Conservation (phyloP, 35 echinoderm and acorn worm genomes). For the Hemicentrotus pulcherrimus region DNA sequence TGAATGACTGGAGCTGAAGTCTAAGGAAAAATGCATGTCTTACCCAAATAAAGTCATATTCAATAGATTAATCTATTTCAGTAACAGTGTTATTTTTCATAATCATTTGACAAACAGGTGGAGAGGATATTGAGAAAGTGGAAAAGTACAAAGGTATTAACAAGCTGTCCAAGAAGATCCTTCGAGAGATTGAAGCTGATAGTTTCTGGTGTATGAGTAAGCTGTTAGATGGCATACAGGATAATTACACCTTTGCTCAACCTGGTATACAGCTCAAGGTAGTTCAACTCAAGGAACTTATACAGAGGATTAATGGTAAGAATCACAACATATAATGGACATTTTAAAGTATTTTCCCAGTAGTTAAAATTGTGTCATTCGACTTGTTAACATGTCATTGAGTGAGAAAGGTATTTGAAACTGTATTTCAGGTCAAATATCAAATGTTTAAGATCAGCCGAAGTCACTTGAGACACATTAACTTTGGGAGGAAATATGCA, state of each 20-base stretch:
- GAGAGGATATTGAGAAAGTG: conserved; percentile 67
- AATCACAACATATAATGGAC: not conserved
- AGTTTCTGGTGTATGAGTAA: conserved; percentile 99
- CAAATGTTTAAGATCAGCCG: too few species aligned
- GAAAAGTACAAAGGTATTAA: conserved; percentile 72
- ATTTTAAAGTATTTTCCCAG: not conserved
- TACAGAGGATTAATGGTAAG: conserved; percentile 96
- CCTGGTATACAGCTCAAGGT: conserved; percentile 97
- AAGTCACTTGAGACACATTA: too few species aligned
- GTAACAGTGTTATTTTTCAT: not conserved
- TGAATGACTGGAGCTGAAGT: too few species aligned
- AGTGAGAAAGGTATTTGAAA: not conserved
- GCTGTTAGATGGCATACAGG: conserved; percentile 95
- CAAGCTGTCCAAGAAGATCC: conserved; percentile 56
- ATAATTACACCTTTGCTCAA: conserved; percentile 99
- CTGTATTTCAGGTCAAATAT: too few species aligned
- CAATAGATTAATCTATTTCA: too few species aligned
- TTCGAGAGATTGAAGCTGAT: conserved; percentile 90
- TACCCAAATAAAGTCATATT: too few species aligned
- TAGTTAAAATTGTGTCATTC: not conserved
- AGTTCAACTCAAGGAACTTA: conserved; percentile 85
- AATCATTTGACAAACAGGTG: conserved; percentile 25
- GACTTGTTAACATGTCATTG: not conserved
- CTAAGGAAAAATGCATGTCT: too few species aligned
- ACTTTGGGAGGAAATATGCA: too few species aligned